Evolutionary conservation across 2,113 vertebrate species (phyloP).

Genomic region (Rhinichthys klamathensis): DNA sequence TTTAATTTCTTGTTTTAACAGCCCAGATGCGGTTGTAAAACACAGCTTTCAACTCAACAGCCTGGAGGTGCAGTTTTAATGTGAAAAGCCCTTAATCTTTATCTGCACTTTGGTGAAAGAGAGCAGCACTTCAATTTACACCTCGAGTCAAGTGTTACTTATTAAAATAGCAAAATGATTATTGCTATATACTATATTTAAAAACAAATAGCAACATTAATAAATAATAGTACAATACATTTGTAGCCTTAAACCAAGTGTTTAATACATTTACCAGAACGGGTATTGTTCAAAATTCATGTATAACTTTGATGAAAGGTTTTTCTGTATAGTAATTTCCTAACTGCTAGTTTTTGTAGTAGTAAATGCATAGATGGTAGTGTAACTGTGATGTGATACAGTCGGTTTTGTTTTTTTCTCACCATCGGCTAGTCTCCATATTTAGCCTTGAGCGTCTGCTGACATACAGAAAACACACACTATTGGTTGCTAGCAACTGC

Average conservation of each 20-base stretch:
- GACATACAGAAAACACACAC: constrained; percentile 45
- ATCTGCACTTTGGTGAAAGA: background rate
- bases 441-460: constrained; percentile 42
- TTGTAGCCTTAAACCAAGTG: too few species aligned
- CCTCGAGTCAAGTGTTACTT: background rate
- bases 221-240: background rate
- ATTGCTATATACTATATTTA: background rate
- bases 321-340: background rate
- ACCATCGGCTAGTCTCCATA: constrained; percentile 27
- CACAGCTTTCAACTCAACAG: background rate
- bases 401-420: background rate
- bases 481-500: constrained; percentile 55
- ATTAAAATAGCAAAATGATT: background rate
- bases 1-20: constrained; percentile 26
- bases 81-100: background rate
- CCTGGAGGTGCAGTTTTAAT: background rate
- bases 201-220: background rate
- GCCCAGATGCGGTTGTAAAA: constrained; percentile 25
- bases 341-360: background rate
- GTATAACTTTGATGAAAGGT: too few species aligned
- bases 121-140: background rate
- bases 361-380: background rate
- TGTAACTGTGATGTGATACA: background rate
- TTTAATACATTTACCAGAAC: too few species aligned
- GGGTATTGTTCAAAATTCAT: too few species aligned